These are phyloP conservation scores for Euphydryas editha DNA, from an alignment of 2,888 invertebrate genomes.

Conservation along the genomic window DNA sequence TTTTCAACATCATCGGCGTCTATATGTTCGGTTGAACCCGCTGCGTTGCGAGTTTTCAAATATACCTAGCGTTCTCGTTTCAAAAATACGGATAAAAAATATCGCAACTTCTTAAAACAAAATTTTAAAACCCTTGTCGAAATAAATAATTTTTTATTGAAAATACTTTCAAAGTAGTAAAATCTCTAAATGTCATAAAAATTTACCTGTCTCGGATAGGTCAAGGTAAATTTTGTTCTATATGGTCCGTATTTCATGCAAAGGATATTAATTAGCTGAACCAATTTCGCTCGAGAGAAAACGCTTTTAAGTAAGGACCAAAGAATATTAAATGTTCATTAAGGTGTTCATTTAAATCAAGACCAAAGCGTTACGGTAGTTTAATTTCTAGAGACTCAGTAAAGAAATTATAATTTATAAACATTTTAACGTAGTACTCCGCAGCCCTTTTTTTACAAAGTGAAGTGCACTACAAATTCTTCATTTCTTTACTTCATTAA, in stretches of 20 bases:
- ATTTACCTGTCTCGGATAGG: neutral
- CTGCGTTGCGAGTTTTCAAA: too few species aligned
- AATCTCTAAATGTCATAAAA: neutral
- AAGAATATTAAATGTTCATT: conserved; percentile 9
- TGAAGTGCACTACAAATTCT: neutral
- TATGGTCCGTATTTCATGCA: conserved; percentile 5
- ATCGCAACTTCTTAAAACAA: too few species aligned
- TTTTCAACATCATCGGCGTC: too few species aligned
- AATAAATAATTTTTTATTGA: neutral
- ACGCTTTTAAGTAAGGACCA: too few species aligned
- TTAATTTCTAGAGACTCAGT: neutral
- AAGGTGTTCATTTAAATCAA: neutral
- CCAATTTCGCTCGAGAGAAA: conserved; percentile 8
- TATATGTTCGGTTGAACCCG: too few species aligned
- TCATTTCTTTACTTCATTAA: neutral
- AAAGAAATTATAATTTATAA: neutral
- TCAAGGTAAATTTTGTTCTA: neutral
- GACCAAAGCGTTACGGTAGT: neutral
- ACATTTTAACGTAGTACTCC: neutral
- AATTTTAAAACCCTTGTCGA: neutral
- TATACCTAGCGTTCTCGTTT: too few species aligned
- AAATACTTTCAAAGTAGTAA: neutral
- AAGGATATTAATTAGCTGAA: conserved; percentile 4
- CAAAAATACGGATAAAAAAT: too few species aligned
- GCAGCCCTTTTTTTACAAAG: neutral